A percentile compares a stretch with the other conserved stretches of the same genome.
Conservation (phyloP, 1,140 invertebrate genomes). For the Reticulitermes speratus region DNA sequence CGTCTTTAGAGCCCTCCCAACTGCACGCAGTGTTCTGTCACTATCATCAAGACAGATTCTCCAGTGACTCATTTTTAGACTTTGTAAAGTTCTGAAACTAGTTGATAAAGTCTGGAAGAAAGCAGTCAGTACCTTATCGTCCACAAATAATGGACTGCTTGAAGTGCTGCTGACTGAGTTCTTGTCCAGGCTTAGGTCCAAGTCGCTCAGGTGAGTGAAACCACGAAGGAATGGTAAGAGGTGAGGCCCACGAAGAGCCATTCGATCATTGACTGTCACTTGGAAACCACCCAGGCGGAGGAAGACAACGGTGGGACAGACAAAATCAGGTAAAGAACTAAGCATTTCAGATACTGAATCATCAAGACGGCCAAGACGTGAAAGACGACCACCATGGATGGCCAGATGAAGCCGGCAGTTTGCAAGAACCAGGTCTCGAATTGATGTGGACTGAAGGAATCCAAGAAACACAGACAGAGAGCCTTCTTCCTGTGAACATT, state of each 20-base stretch:
- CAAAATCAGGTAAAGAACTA: slow-evolving; percentile 43
- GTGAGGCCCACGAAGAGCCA: slow-evolving; percentile 52
- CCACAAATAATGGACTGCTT: slow-evolving; percentile 47
- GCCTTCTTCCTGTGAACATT: slow-evolving; percentile 46
- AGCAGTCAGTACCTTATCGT: slow-evolving; percentile 49
- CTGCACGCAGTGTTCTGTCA: slow-evolving; percentile 48
- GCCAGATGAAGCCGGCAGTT: slow-evolving; percentile 52
- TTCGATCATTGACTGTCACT: slow-evolving; percentile 51
- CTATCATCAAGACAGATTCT: slow-evolving; percentile 48
- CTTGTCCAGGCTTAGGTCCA: slow-evolving; percentile 52
- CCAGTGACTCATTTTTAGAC: slow-evolving; percentile 50
- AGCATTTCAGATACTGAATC: slow-evolving; percentile 48
- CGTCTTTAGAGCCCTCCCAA: slow-evolving; percentile 47
- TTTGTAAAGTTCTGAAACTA: slow-evolving; percentile 47
- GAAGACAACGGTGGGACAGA: slow-evolving; percentile 49
- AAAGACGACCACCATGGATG: slow-evolving; percentile 48
- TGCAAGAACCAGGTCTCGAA: slow-evolving; percentile 50
- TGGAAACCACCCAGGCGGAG: slow-evolving; percentile 54
- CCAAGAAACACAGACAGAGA: slow-evolving; percentile 49
- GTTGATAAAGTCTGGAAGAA: slow-evolving; percentile 48
- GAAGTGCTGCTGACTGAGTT: slow-evolving; percentile 40
- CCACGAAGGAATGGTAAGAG: slow-evolving; percentile 52
- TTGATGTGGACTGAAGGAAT: slow-evolving; percentile 48
- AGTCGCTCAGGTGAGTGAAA: slow-evolving; percentile 52
- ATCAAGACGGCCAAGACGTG: slow-evolving; percentile 47